Conservation (phyloP, 2,888 invertebrate genomes). For the Leptura quadrifasciata region DNA sequence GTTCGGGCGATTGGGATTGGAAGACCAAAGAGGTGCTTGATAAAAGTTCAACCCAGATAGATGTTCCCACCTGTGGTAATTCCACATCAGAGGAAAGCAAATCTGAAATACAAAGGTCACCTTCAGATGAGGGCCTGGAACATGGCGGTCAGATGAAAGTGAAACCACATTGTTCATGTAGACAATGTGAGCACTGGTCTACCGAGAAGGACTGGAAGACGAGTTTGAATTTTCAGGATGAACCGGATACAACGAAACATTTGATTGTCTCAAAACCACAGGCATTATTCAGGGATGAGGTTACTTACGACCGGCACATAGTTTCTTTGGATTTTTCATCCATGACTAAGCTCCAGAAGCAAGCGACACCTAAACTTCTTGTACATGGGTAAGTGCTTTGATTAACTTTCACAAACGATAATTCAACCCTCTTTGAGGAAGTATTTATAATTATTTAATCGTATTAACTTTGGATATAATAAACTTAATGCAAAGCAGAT, state of each 20-base stretch:
- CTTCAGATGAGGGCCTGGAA: not conserved
- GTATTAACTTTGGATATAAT: no score
- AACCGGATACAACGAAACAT: not conserved
- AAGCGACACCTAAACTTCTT: constrained; percentile 56
- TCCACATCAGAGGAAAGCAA: constrained; percentile 26
- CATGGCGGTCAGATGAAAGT: constrained; percentile 42
- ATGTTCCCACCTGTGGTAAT: not conserved
- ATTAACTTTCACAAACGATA: no score
- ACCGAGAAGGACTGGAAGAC: constrained; percentile 51
- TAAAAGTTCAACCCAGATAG: not conserved
- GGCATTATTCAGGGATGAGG: constrained; percentile 47
- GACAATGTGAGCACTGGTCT: constrained; percentile 57
- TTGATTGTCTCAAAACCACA: constrained; percentile 37
- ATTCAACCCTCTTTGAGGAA: no score
- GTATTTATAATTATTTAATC: no score
- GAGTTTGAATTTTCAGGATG: not conserved
- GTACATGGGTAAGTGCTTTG: constrained; percentile 61
- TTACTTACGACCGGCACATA: constrained; percentile 44
- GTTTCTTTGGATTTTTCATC: constrained; percentile 53
- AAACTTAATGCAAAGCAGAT: no score
- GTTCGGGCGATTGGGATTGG: constrained; percentile 14
- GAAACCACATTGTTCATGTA: constrained; percentile 56
- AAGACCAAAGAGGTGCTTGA: not conserved
- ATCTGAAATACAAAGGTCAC: not conserved
- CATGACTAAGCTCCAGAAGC: constrained; percentile 59